phyloP scores from a whole-genome alignment of 1,140 invertebrate genomes.

The Plodia interpunctella region DNA sequence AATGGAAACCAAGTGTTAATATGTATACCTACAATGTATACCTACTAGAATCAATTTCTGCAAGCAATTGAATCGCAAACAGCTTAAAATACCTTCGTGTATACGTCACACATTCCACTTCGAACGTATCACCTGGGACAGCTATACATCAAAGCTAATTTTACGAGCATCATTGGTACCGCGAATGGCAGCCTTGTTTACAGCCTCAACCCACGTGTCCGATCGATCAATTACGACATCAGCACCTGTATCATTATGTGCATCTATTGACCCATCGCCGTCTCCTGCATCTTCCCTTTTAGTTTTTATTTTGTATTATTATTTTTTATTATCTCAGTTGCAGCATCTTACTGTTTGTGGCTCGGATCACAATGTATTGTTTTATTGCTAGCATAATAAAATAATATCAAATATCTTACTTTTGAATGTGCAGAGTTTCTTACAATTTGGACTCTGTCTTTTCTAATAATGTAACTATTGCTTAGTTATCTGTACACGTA shows the following conservation, averaged over 20 bases:
- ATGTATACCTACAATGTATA: background rate
- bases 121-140: background rate
- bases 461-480: too few relatives aligned
- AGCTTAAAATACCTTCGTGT: conserved; percentile 4
- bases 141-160: conserved; percentile 19
- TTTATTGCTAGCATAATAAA: too few relatives aligned
- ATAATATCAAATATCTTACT: too few relatives aligned
- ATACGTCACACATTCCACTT: background rate
- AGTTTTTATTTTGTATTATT: background rate
- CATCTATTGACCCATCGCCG: background rate
- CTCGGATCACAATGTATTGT: too few relatives aligned
- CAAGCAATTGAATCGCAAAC: too few relatives aligned
- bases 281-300: background rate
- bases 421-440: too few relatives aligned
- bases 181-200: conserved; percentile 19
- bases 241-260: background rate
- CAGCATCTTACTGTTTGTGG: too few relatives aligned
- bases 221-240: background rate
- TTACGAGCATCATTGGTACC: conserved; percentile 18
- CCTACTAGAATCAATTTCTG: background rate
- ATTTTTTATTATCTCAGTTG: background rate
- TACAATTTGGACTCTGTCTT: too few relatives aligned
- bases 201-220: conserved; percentile 12
- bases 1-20: too few relatives aligned
- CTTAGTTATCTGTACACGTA: too few relatives aligned